These are phyloP conservation scores for Trileptium ribeirensis DNA, from an alignment of 2,888 invertebrate genomes.

Conservation along the genomic window DNA sequence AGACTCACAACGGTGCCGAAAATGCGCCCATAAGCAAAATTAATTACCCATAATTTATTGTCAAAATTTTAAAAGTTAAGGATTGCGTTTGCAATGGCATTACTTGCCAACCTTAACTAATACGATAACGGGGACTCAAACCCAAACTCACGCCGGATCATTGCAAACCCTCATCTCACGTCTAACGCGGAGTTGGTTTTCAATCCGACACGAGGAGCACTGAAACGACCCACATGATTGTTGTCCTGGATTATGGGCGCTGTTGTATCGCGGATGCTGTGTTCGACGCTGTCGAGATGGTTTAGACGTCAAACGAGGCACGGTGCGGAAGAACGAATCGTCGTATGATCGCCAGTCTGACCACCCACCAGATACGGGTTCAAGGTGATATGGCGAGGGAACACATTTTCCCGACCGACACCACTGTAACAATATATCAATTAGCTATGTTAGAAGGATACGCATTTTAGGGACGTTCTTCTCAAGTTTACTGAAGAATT, in stretches of 20 bases:
- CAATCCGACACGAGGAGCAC: neutral
- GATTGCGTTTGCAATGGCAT: too few relatives aligned
- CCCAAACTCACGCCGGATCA: conserved; percentile 17
- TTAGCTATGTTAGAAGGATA: too few relatives aligned
- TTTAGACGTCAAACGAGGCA: neutral
- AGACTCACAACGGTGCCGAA: too few relatives aligned
- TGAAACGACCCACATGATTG: neutral
- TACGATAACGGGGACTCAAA: too few relatives aligned
- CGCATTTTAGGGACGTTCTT: too few relatives aligned
- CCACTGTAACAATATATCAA: conserved; percentile 2
- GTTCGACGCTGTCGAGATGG: neutral
- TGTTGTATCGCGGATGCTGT: neutral
- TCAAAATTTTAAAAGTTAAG: too few relatives aligned
- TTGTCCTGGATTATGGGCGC: neutral
- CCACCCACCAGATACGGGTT: neutral
- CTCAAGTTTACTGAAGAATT: too few relatives aligned
- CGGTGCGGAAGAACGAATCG: too few relatives aligned
- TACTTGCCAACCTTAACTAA: too few relatives aligned
- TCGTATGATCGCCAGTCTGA: neutral
- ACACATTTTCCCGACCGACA: conserved; percentile 2
- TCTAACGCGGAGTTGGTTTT: neutral
- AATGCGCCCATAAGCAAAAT: too few relatives aligned
- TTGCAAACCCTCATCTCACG: neutral
- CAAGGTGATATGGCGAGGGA: neutral
- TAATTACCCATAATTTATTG: too few relatives aligned